phyloP scores from a whole-genome alignment of 2,888 invertebrate genomes.

The Conomelus anceps region DNA sequence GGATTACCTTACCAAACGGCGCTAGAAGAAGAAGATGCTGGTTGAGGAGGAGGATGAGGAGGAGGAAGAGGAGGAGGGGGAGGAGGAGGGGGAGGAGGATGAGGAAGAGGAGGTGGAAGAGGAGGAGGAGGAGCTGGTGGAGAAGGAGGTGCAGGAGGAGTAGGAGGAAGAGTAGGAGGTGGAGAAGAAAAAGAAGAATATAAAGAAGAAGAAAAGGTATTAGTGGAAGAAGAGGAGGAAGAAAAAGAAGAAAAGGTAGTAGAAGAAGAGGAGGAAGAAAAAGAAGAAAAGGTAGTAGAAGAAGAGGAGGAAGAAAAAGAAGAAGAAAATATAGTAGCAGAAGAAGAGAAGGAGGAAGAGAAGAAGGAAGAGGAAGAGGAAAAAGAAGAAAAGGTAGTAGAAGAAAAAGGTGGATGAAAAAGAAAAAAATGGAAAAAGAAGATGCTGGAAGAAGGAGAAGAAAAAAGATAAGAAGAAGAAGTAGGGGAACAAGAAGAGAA shows the following conservation, averaged over 20 bases:
- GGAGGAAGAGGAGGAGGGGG: no score
- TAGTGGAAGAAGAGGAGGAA: background rate
- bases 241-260: constrained; percentile 30
- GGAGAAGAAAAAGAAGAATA: no score
- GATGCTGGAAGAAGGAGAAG: constrained; percentile 25
- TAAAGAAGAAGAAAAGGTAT: no score
- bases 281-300: no score
- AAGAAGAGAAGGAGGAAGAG: background rate
- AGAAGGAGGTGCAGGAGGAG: no score
- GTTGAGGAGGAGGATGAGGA: background rate
- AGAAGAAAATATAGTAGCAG: no score
- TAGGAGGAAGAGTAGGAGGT: background rate
- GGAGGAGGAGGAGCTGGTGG: background rate
- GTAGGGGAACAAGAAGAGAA: no score
- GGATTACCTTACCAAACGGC: background rate
- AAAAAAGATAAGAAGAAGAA: background rate
- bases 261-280: background rate
- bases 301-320: no score
- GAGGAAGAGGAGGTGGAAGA: background rate
- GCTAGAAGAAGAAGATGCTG: background rate
- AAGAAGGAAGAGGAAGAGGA: background rate
- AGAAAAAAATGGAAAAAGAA: constrained; percentile 30
- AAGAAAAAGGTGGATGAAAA: background rate
- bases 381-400: no score
- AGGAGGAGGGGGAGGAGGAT: no score